Percentiles rank a stretch among this genome's conserved stretches.
These are phyloP conservation scores for Plecturocebus donacophilus DNA, from an alignment of 2,113 vertebrate species.

Conservation along the genomic window DNA sequence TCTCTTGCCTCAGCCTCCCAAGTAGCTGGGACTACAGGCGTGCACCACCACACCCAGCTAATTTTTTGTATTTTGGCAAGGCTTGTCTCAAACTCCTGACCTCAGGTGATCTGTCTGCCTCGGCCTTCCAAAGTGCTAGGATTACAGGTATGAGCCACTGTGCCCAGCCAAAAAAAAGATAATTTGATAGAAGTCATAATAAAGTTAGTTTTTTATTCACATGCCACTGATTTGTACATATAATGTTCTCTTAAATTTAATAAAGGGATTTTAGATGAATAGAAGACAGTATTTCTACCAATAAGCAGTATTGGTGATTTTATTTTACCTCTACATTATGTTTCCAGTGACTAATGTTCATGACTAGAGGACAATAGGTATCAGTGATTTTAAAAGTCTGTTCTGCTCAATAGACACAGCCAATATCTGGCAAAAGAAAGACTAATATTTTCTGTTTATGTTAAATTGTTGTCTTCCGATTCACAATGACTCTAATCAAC, in stretches of 20 bases:
- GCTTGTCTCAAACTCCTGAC: too few relatives aligned
- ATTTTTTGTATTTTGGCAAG: too few relatives aligned
- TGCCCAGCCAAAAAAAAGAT: not conserved
- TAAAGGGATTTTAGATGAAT: not conserved
- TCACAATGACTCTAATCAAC: not conserved
- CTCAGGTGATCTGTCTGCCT: too few relatives aligned
- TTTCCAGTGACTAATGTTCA: not conserved
- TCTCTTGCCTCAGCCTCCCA: too few relatives aligned
- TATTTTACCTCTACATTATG: not conserved
- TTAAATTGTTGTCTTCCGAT: not conserved
- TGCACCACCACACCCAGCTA: too few relatives aligned
- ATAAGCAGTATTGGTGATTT: not conserved
- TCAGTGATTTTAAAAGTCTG: not conserved
- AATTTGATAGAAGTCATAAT: not conserved
- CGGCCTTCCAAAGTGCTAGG: too few relatives aligned
- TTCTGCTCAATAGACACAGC: not conserved
- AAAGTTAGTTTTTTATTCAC: not conserved
- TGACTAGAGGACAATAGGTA: not conserved
- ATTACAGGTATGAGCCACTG: too few relatives aligned
- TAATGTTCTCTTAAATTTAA: not conserved
- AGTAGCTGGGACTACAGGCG: too few relatives aligned
- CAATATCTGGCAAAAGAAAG: not conserved
- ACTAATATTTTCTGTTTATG: not conserved
- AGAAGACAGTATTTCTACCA: not conserved
- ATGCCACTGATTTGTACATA: not conserved